These are phyloP conservation scores for Anthopleura xanthogrammica DNA, from an alignment of 92 coral and sea anemone genomes.

Conservation along the genomic window DNA sequence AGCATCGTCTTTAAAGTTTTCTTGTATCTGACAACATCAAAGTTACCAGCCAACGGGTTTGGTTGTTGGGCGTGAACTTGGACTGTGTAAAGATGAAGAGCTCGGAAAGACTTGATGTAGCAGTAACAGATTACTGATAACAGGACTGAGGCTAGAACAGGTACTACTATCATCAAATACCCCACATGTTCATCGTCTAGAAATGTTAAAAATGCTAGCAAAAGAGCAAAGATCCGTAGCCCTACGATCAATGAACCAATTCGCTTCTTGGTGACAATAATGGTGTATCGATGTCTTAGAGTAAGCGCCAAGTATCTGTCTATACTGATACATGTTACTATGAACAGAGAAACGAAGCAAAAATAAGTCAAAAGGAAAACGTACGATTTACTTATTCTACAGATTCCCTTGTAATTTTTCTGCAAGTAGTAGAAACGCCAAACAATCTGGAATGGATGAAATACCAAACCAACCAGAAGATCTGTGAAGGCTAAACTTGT, in stretches of 20 bases:
- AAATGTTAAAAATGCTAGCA: neutral
- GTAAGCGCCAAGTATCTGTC: constrained; percentile 51
- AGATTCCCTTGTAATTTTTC: constrained; percentile 14
- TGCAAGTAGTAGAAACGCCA: neutral
- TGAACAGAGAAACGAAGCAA: constrained; percentile 21
- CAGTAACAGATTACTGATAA: neutral
- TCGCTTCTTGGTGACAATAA: constrained; percentile 41
- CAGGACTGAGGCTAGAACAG: neutral
- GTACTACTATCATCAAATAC: neutral
- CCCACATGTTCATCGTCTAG: too few relatives aligned
- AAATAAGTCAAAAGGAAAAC: constrained; percentile 14
- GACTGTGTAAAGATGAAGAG: constrained; percentile 23
- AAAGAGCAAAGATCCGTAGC: constrained; percentile 2
- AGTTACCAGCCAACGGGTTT: constrained; percentile 12
- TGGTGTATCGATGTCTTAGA: constrained; percentile 40
- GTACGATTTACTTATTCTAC: constrained; percentile 6
- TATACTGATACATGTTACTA: constrained; percentile 39
- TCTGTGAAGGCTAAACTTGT: constrained; percentile 50
- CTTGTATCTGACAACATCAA: constrained; percentile 30
- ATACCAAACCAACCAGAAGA: constrained; percentile 37
- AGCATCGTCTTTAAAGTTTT: constrained; percentile 27
- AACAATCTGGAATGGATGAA: constrained; percentile 22
- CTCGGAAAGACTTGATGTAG: constrained; percentile 16
- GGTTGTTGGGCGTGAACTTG: constrained; percentile 30
- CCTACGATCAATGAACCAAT: constrained; percentile 6